A percentile compares a stretch with the other conserved stretches of the same genome.
phyloP scores from a whole-genome alignment of 2,888 invertebrate species.

The Diogma glabrata region DNA sequence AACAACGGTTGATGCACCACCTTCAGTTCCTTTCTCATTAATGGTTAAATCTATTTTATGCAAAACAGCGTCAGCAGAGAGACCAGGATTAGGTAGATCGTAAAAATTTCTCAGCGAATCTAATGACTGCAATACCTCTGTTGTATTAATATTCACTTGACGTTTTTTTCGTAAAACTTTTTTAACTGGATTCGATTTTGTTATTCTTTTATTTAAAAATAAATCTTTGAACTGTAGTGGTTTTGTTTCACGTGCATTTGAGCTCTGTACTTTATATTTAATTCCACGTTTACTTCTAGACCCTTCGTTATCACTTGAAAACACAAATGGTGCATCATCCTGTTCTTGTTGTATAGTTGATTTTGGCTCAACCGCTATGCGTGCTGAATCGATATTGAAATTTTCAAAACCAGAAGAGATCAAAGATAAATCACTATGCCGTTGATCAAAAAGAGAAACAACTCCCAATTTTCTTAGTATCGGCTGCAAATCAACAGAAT shows the following conservation, averaged over 20 bases:
- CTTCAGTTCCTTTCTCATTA: constrained; percentile 54
- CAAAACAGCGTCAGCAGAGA: background rate
- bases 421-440: constrained; percentile 62
- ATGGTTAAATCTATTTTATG: constrained; percentile 50
- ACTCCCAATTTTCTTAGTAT: constrained; percentile 48
- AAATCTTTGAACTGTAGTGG: constrained; percentile 23
- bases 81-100: background rate
- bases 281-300: constrained; percentile 19
- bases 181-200: constrained; percentile 23
- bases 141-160: constrained; percentile 12
- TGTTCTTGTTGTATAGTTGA: background rate
- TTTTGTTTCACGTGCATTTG: constrained; percentile 13
- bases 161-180: constrained; percentile 19
- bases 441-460: constrained; percentile 56
- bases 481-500: constrained; percentile 42
- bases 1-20: constrained; percentile 48
- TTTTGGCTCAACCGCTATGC: background rate
- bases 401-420: constrained; percentile 47
- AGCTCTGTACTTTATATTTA: constrained; percentile 23
- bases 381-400: too few relatives aligned
- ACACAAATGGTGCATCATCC: background rate
- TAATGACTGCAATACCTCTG: background rate
- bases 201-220: constrained; percentile 24
- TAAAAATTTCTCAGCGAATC: background rate
- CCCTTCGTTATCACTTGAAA: background rate